These are phyloP conservation scores for Melanotaenia pygmaea DNA, from an alignment of 2,797 vertebrate species.

Conservation along the genomic window DNA sequence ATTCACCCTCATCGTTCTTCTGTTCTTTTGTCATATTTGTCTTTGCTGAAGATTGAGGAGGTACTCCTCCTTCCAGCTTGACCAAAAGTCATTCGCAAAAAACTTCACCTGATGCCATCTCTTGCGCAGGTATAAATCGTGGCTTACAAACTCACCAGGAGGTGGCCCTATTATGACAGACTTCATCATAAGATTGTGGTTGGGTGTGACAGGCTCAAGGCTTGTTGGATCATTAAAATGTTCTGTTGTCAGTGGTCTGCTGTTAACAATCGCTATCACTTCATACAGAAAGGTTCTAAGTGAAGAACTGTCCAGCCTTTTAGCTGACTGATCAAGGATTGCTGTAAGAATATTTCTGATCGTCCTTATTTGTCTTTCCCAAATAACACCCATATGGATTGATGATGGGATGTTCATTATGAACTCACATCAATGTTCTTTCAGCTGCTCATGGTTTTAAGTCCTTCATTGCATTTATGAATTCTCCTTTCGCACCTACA, in stretches of 20 bases:
- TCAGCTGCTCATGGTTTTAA: not conserved
- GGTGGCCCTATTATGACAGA: not conserved
- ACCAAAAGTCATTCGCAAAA: not conserved
- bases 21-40: not conserved
- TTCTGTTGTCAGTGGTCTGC: conserved; percentile 5
- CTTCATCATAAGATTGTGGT: not conserved
- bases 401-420: not conserved
- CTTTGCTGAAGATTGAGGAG: not conserved
- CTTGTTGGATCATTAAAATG: not conserved
- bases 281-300: conserved; percentile 20
- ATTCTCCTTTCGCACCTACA: conserved; percentile 10
- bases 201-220: not conserved
- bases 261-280: conserved; percentile 16
- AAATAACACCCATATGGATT: conserved; percentile 21
- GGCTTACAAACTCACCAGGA: not conserved
- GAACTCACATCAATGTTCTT: not conserved
- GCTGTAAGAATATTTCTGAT: conserved; percentile 11
- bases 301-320: conserved; percentile 4
- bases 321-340: conserved; percentile 4
- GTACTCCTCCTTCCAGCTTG: not conserved
- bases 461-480: not conserved
- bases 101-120: not conserved
- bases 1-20: not conserved
- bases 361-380: not conserved
- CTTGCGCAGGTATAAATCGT: not conserved